phyloP scores from a whole-genome alignment of 2,113 vertebrate genomes.

The Pseudorhombus dupliciocellatus region DNA sequence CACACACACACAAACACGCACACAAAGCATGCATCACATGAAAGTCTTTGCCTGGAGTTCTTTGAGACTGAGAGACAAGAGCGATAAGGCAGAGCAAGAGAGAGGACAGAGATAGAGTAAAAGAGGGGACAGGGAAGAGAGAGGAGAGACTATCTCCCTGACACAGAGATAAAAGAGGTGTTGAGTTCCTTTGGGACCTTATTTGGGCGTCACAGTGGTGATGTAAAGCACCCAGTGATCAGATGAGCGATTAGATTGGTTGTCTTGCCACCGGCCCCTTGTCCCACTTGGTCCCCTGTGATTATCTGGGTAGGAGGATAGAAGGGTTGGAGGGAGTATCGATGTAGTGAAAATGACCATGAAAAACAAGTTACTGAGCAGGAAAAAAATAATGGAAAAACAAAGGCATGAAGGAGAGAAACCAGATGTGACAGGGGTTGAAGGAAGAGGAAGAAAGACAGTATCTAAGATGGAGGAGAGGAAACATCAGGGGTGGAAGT shows the following conservation, averaged over 20 bases:
- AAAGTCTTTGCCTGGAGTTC: slow-evolving; percentile 56
- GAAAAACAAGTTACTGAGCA: slow-evolving; percentile 49
- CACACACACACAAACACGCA: slow-evolving; percentile 39
- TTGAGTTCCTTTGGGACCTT: slow-evolving; percentile 71
- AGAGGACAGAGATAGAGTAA: slow-evolving; percentile 61
- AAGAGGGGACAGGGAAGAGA: slow-evolving; percentile 43
- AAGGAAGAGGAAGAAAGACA: slow-evolving; percentile 6
- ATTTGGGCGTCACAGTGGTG: slow-evolving; percentile 65
- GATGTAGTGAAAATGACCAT: slow-evolving; percentile 54
- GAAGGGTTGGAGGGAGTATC: slow-evolving; percentile 28
- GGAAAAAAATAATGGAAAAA: slow-evolving; percentile 7
- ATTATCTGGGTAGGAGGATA: slow-evolving; percentile 59
- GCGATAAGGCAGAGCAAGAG: slow-evolving; percentile 52
- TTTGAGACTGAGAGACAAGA: slow-evolving; percentile 49
- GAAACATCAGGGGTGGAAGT: not conserved
- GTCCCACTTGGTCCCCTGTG: slow-evolving; percentile 69
- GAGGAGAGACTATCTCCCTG: slow-evolving; percentile 57
- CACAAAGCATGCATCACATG: slow-evolving; percentile 53
- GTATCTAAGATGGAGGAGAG: not conserved
- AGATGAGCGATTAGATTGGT: slow-evolving; percentile 79
- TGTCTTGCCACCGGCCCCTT: slow-evolving; percentile 63
- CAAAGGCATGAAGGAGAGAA: not conserved
- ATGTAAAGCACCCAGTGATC: slow-evolving; percentile 75
- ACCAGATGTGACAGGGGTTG: slow-evolving; percentile 16
- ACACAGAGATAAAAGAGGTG: slow-evolving; percentile 76